phyloP scores from a whole-genome alignment of 2,888 invertebrate genomes.

The Agapostemon virescens region DNA sequence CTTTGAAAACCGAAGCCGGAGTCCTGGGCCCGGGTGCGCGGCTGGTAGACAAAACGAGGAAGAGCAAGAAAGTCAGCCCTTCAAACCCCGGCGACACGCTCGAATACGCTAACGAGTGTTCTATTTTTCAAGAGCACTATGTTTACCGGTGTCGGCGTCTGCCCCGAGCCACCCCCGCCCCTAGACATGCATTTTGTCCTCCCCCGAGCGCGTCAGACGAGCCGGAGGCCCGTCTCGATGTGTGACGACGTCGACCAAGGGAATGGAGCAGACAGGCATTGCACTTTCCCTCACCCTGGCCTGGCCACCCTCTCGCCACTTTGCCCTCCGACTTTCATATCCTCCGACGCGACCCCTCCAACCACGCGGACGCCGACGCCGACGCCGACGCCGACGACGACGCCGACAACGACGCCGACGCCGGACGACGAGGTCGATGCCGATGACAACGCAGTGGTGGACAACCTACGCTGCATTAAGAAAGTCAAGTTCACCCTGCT shows the following conservation, averaged over 20 bases:
- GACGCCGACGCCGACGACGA: constrained; percentile 27
- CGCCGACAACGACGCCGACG: constrained; percentile 18
- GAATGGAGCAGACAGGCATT: constrained; percentile 65
- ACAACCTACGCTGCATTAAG: constrained; percentile 62
- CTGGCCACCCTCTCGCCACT: constrained; percentile 61
- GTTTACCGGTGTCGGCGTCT: constrained; percentile 62
- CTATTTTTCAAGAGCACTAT: constrained; percentile 68
- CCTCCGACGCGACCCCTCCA: constrained; percentile 48
- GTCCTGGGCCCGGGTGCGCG: background rate
- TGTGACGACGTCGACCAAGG: constrained; percentile 29
- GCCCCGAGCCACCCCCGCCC: constrained; percentile 35
- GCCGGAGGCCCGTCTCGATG: constrained; percentile 32
- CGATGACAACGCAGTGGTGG: constrained; percentile 63
- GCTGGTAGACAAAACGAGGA: constrained; percentile 20
- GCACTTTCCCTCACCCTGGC: constrained; percentile 68
- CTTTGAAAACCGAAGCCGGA: constrained; percentile 30
- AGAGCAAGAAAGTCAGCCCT: constrained; percentile 45
- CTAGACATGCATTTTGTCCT: constrained; percentile 30
- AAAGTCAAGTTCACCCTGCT: constrained; percentile 66
- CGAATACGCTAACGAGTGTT: constrained; percentile 66
- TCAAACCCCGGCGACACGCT: constrained; percentile 36
- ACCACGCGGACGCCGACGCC: constrained; percentile 30
- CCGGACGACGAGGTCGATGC: constrained; percentile 34
- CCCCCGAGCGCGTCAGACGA: constrained; percentile 40
- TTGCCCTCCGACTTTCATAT: constrained; percentile 59